Conservation (phyloP, 1,140 invertebrate genomes). For the Nebria ingens region DNA sequence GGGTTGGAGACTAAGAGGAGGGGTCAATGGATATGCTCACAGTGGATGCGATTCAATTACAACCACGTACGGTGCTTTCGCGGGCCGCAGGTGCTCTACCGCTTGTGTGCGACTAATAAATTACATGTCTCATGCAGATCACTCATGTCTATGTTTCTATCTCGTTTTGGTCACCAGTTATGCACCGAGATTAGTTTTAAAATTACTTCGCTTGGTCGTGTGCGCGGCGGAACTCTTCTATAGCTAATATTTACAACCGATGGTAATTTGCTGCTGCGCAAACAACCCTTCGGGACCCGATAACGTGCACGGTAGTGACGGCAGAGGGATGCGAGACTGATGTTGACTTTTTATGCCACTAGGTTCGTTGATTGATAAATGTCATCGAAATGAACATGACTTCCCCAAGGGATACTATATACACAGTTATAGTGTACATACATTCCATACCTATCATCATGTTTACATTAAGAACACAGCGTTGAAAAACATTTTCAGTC, state of each 20-base stretch:
- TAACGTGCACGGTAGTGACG: not conserved
- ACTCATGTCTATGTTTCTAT: not conserved
- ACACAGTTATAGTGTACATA: too few species aligned
- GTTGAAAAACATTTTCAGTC: too few species aligned
- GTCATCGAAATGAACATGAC: constrained; percentile 5
- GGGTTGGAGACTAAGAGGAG: not conserved
- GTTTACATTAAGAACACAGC: too few species aligned
- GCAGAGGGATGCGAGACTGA: too few species aligned
- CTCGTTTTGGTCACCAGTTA: too few species aligned
- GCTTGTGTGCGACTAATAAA: not conserved
- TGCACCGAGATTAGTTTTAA: constrained; percentile 3
- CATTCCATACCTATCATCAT: too few species aligned
- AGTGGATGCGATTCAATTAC: not conserved
- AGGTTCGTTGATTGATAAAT: not conserved
- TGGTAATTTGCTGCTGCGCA: constrained; percentile 3
- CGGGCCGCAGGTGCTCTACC: not conserved
- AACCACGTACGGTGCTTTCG: not conserved
- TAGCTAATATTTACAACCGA: not conserved
- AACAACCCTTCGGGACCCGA: constrained; percentile 6
- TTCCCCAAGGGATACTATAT: not conserved
- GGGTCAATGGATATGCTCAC: not conserved
- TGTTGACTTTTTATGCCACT: not conserved
- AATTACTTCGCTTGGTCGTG: not conserved
- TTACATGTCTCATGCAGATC: not conserved
- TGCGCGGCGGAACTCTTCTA: not conserved